A percentile compares a stretch with the other conserved stretches of the same genome.
phyloP scores from a whole-genome alignment of 1,140 invertebrate genomes.

The Phenacoccus solenopsis region DNA sequence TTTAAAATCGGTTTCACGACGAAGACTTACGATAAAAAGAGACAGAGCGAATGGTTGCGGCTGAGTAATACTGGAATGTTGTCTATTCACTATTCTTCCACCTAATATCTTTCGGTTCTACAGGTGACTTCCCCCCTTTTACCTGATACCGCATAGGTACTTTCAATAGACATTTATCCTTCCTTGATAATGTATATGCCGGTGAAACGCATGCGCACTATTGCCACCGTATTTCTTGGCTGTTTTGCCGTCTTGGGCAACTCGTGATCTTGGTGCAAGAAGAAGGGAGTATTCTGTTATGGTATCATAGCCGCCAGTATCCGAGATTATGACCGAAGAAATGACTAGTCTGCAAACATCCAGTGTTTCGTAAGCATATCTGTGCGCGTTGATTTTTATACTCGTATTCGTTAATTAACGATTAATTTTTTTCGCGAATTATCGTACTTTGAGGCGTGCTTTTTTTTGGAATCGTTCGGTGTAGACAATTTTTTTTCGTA shows the following conservation, averaged over 20 bases:
- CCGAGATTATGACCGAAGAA: background rate
- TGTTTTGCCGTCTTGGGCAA: background rate
- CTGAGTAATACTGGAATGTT: slow-evolving; percentile 1
- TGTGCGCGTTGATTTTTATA: background rate
- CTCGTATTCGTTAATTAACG: no score
- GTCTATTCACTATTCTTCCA: background rate
- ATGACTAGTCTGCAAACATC: background rate
- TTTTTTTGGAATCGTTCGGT: no score
- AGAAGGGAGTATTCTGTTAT: background rate
- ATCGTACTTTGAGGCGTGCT: no score
- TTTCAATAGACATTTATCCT: slow-evolving; percentile 2
- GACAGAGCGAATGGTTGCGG: background rate
- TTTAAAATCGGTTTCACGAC: background rate
- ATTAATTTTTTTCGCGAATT: no score
- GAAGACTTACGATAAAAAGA: background rate
- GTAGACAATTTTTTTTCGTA: no score
- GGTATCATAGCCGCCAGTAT: background rate
- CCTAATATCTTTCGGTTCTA: background rate
- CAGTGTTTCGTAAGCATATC: background rate
- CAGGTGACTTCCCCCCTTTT: slow-evolving; percentile 11
- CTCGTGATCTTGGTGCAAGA: background rate
- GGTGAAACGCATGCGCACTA: background rate
- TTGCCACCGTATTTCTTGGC: background rate
- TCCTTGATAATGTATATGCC: background rate
- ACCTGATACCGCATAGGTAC: no score